phyloP scores from a whole-genome alignment of 2,888 invertebrate species.

The Sarcophaga variegata region DNA sequence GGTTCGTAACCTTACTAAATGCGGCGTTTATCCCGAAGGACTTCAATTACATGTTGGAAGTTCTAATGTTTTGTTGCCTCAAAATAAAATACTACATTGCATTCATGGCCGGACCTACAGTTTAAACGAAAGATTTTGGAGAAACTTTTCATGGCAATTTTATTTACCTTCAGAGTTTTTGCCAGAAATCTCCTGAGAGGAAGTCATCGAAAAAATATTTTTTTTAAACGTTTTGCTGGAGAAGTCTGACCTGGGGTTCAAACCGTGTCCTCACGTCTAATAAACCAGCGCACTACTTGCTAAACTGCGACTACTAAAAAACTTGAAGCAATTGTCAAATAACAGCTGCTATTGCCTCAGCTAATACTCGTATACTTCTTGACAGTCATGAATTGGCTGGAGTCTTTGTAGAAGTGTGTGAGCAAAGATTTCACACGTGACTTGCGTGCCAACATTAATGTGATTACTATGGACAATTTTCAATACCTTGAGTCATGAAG shows the following conservation, averaged over 20 bases:
- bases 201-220: too few species aligned
- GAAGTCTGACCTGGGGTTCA: too few species aligned
- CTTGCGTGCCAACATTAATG: conserved; percentile 99
- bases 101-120: conserved; percentile 61
- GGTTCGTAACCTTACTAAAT: conserved; percentile 70
- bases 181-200: too few species aligned
- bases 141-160: too few species aligned
- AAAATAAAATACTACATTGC: conserved; percentile 77
- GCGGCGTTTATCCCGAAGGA: conserved; percentile 61
- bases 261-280: too few species aligned
- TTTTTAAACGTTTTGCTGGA: too few species aligned
- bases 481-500: conserved; percentile 98
- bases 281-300: conserved; percentile 81
- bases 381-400: conserved; percentile 99
- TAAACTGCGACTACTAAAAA: conserved; percentile 89
- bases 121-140: conserved; percentile 46
- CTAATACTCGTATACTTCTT: conserved; percentile 96
- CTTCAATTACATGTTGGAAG: conserved; percentile 75
- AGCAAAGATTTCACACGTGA: conserved; percentile 95
- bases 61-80: conserved; percentile 75
- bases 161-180: too few species aligned
- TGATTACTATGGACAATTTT: conserved; percentile 99
- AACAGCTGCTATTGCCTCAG: conserved; percentile 96
- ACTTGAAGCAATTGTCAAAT: conserved; percentile 97
- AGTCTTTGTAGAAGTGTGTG: conserved; percentile 95